Base-by-base conservation (phyloP, 2,113 vertebrate species). In the Platycercus adscitus region DNA sequence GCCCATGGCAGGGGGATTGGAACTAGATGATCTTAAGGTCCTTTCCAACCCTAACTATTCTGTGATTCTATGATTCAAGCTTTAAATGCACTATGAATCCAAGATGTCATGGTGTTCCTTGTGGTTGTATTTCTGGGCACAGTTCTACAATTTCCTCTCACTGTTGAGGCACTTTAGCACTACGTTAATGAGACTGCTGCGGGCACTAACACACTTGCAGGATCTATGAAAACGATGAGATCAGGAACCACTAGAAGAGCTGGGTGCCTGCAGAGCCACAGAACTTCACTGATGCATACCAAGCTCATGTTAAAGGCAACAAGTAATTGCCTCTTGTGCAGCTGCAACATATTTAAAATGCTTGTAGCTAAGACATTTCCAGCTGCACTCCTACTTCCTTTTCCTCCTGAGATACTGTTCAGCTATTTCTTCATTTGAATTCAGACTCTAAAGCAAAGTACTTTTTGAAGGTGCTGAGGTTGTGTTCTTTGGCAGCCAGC, bases 251-350 rank as follows among this genome's bases (percentile, higher is more conserved):
- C 75, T 76, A 83, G 72, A 93, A 88, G 49, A 95, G 31, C 88
- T 64, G 70, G 69, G 28, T 50, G 31, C 37, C 63, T 15, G 76
- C 86, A 50, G 64, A 87, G 39, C 47, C 64, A 39, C 24, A 76
- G 56, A 93, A 91, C 28, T 86, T 96, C 65, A 96, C 25, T 86
- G 88, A 65, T 84, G 88, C 86, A 70, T 96, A 88, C 23, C 85
- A 93, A 72, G 82, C 88, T 70, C 94, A 94, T 91, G 60, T 69
- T 79, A 44, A 91, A 96, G 87, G 89, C 85, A 86, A 79, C 12
- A 46, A 80, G 72, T 82, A 86, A 70, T 84, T 50, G 13, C 16
- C 24, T 70, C 50, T 44, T 58, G 31, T 28, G 17, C 56, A 86
- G 71, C 50, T 89, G 63, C 78, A 85, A 55, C 23, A 10, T 81